phyloP scores from a whole-genome alignment of 2,888 invertebrate species.

The Glaucopsyche alexis region DNA sequence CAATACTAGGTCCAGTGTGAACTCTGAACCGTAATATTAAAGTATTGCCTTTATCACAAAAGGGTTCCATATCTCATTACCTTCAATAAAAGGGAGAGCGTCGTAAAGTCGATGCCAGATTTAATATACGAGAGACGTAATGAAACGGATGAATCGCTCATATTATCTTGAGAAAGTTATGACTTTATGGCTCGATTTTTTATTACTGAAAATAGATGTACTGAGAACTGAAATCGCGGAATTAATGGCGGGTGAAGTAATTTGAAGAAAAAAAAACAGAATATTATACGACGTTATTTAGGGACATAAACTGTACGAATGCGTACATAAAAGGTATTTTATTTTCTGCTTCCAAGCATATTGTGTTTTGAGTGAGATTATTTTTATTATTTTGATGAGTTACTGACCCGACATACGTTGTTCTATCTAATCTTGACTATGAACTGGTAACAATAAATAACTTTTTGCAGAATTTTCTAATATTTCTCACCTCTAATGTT shows the following conservation, averaged over 20 bases:
- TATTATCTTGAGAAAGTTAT: conserved; percentile 29
- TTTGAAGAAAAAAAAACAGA: neutral
- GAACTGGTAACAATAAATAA: no score
- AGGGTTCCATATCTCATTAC: conserved; percentile 64
- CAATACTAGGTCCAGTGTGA: conserved; percentile 64
- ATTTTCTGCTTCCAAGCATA: neutral
- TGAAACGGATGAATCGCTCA: conserved; percentile 50
- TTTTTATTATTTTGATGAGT: neutral
- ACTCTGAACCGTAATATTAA: conserved; percentile 78
- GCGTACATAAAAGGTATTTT: neutral
- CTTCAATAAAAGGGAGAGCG: conserved; percentile 57
- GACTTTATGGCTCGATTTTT: conserved; percentile 19
- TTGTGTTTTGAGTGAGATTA: neutral
- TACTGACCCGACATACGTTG: no score
- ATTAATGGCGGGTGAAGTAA: conserved; percentile 12
- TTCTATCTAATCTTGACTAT: neutral
- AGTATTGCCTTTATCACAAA: conserved; percentile 67
- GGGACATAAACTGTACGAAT: neutral
- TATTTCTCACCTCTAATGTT: no score
- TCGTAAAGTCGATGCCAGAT: conserved; percentile 71
- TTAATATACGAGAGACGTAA: conserved; percentile 60
- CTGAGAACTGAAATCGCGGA: neutral
- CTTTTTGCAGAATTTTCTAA: no score
- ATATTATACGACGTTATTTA: neutral
- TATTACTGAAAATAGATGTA: conserved; percentile 13